Base-by-base conservation (phyloP, 2,113 vertebrate genomes). In the Maccullochella peelii region DNA sequence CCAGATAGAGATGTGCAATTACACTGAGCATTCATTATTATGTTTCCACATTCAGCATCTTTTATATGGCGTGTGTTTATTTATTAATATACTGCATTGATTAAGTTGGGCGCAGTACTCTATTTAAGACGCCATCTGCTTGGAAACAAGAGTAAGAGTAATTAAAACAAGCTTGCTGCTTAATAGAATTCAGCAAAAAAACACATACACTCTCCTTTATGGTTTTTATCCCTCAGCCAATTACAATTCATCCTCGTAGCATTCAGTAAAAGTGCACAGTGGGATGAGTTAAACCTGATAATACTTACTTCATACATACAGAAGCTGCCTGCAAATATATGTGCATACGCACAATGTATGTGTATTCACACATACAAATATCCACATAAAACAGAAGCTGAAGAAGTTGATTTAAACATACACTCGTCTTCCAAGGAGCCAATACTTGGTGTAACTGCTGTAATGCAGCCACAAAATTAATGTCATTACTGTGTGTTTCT, bases 91-190 rank as follows among this genome's bases (percentile, higher is more conserved):
- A 86, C 16, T 21, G n/a, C 71, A 75, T 85, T 90, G 87, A 92
- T 89, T 88, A 65, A 83, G 77, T 88, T 83, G 30, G 86, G 58
- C 57, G 78, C 89, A 88, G 73, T 63, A 79, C 50, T 84, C 75
- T 84, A 85, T 89, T 91, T 78, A 87, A 82, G 82, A 92, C 16
- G 2, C 91, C 92, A 95, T 94, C 92, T 95, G 93, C 85, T 94
- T 78, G 84, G 86, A 86, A 90, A 84, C 57, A 86, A 91, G 80
- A 80, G 88, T 59, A 86, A 72, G 77, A 91, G 91, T 94, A 94
- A 95, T 95, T 94, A 95, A 94, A 95, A 93, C 79, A 79, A 90
- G 91, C 90, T 84, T 75, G 68, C 80, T 86, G 71, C 88, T 93
- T 93, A 94, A 92, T 86, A 91, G 71, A 93, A 95, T 92, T 82